Evolutionary conservation across 2,113 vertebrate species (phyloP).

Genomic region (Urocynchramus pylzowi): DNA sequence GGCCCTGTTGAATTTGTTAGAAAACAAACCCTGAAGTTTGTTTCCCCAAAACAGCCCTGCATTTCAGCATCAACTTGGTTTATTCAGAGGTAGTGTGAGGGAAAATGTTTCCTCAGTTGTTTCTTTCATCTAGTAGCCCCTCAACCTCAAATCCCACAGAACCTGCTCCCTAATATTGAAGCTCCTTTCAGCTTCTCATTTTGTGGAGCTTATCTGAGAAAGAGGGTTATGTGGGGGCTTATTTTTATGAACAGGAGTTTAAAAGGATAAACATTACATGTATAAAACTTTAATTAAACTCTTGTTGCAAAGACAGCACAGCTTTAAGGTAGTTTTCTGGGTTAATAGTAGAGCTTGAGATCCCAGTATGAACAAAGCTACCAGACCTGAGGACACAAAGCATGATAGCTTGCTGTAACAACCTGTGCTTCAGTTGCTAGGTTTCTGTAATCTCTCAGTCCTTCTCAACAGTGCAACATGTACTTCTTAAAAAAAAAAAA

Average conservation of each 20-base stretch:
- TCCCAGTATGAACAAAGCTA: background rate
- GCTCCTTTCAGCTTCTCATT: background rate
- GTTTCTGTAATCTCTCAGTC: slow-evolving; percentile 53
- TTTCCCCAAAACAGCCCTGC: background rate
- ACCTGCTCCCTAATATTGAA: background rate
- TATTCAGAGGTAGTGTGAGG: background rate
- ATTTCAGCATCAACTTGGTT: background rate
- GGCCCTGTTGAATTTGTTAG: background rate
- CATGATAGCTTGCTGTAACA: slow-evolving; percentile 1
- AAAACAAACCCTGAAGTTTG: background rate
- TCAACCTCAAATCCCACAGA: background rate
- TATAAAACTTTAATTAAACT: background rate
- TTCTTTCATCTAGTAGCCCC: background rate
- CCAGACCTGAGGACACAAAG: slow-evolving; percentile 13
- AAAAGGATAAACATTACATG: background rate
- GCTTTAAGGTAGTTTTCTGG: background rate
- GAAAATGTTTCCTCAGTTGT: background rate
- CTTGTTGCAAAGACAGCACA: background rate
- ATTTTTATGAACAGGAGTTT: background rate
- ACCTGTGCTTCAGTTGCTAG: slow-evolving; percentile 40
- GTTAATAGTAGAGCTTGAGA: slow-evolving; percentile 27
- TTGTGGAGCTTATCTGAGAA: background rate
- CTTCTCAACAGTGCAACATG: background rate
- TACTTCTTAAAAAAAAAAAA: background rate
- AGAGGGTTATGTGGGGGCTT: background rate